Percentiles rank a stretch among this genome's conserved stretches.
These are phyloP conservation scores for Sisyra terminalis DNA, from an alignment of 2,888 invertebrate genomes.

Conservation along the genomic window DNA sequence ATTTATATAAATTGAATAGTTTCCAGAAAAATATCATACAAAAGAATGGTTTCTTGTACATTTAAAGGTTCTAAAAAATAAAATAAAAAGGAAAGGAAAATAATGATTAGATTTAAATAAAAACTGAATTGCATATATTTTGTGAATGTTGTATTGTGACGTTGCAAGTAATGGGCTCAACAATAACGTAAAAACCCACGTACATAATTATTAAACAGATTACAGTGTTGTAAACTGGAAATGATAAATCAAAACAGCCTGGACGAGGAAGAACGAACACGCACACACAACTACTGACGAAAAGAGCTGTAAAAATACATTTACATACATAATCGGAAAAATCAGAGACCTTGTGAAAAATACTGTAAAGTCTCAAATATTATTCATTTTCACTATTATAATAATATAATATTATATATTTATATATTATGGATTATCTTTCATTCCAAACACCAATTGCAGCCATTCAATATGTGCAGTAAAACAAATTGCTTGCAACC, in stretches of 20 bases:
- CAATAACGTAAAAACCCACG: constrained; percentile 2
- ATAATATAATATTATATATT: constrained; percentile 15
- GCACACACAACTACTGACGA: constrained; percentile 25
- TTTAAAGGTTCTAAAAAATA: too few species aligned
- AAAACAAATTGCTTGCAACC: constrained; percentile 13
- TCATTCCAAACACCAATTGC: constrained; percentile 26
- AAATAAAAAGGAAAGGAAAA: background rate
- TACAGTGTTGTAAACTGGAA: background rate
- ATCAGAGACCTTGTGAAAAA: constrained; percentile 18
- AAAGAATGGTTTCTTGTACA: too few species aligned
- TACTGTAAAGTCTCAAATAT: constrained; percentile 19
- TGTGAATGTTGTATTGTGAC: constrained; percentile 26
- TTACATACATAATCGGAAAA: constrained; percentile 10
- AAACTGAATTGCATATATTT: constrained; percentile 15
- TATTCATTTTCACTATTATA: constrained; percentile 18
- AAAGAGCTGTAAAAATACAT: background rate
- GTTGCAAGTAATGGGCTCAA: constrained; percentile 15
- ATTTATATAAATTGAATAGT: too few species aligned
- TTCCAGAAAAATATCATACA: too few species aligned
- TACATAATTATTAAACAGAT: constrained; percentile 2
- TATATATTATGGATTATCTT: constrained; percentile 21
- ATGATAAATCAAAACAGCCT: constrained; percentile 15
- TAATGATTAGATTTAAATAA: constrained; percentile 3
- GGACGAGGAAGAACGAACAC: constrained; percentile 21
- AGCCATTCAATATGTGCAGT: constrained; percentile 18